Base-by-base conservation (phyloP, 2,797 vertebrate genomes). In the Aphelocoma californica region DNA sequence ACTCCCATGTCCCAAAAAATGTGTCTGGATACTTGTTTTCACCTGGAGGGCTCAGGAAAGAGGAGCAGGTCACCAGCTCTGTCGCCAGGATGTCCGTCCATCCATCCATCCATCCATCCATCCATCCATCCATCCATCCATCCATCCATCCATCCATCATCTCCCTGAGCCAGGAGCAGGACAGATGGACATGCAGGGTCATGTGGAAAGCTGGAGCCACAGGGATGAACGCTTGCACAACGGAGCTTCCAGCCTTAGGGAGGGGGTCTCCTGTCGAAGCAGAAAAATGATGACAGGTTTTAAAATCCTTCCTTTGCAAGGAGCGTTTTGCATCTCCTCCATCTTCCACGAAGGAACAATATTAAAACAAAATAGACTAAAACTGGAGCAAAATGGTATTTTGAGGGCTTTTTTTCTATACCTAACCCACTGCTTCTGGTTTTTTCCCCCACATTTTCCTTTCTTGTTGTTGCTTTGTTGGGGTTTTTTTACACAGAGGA, bases 391-490 rank as follows among this genome's bases (percentile, higher is more conserved):
- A 71, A 72, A 48, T 21, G 3, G 5, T 56, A 57, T 51, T 91
- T 38, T 25, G 23, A 65, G 36, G 31, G n/a, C 7, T 80, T 85
- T 69, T 48, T 36, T 20, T 5, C 53, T n/a, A 12, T 42, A 23
- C 24, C 18, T 64, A 48, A n/a, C 34, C n/a, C 28, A 34, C 18
- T 51, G n/a, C 24, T 94, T 19, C 31, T 51, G 20, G 0, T 0
- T 65, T 65, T 60, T 3, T 0, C 2, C 29, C 12, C 18, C 4
- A 0, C 1, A 1, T 40, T 90, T 80, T 72, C 11, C 5, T 19
- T 38, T 25, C 42, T 29, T 24, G 10, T 17, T 23, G 3, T 9
- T 17, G 3, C 24, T 44, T 44, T 40, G 3, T 20, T 69, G 8
- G 6, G 6, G 9, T 31, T 19, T 19, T 66, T 57, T 64, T 38